Conservation (phyloP, 2,888 invertebrate species). For the Lumbricus terrestris region DNA sequence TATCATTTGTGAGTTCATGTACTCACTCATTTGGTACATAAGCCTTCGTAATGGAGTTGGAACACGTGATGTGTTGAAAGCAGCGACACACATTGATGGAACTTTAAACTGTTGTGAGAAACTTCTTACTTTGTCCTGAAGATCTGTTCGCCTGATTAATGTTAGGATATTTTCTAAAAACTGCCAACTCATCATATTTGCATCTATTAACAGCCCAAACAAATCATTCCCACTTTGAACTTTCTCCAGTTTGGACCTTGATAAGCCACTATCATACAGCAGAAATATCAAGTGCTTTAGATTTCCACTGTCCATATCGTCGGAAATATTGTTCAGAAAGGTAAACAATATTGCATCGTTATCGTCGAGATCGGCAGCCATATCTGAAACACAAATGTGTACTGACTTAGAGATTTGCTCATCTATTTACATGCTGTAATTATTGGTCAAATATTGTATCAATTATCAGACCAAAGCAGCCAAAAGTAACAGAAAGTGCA, state of each 20-base stretch:
- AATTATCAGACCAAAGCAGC: background rate
- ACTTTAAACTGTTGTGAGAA: background rate
- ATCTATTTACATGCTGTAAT: background rate
- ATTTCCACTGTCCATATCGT: background rate
- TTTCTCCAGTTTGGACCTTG: background rate
- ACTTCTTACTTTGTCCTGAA: background rate
- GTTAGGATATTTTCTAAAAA: background rate
- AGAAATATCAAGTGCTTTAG: background rate
- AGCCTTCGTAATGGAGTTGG: background rate
- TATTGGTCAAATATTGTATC: background rate
- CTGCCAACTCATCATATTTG: background rate
- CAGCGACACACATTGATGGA: background rate
- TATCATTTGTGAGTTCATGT: background rate
- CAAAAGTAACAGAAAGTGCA: background rate
- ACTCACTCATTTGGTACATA: background rate
- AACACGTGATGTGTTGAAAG: background rate
- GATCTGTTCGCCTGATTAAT: slow-evolving; percentile 5
- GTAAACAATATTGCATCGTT: background rate
- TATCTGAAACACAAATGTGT: background rate
- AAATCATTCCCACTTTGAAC: background rate
- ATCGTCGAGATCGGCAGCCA: background rate
- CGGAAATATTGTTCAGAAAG: background rate
- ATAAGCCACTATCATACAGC: background rate
- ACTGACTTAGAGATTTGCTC: background rate
- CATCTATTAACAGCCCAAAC: background rate